Evolutionary conservation across 2,888 invertebrate genomes (phyloP), one percentile per base, ranked within the genome.

Genomic region (Scaptodrosophila latifasciaeformis): DNA sequence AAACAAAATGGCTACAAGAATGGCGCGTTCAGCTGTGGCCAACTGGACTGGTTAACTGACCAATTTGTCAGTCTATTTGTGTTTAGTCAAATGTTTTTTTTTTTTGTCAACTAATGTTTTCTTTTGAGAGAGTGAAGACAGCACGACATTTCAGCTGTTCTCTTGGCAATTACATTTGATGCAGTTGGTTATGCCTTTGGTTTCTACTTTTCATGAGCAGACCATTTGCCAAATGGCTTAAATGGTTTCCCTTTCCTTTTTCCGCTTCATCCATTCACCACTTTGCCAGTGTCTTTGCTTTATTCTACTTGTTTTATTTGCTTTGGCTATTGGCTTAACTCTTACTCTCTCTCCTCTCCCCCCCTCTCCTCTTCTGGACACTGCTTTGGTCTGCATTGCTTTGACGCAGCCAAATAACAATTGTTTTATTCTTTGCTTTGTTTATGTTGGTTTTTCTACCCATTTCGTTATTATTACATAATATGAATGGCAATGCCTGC

Each of bases 71-170:
- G 56, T 40, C 76, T 62, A 42, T 42, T 24, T n/a, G 21, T 34
- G 65, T 59, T 68, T 68, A 68, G 69, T 59, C 60, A 76, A 79
- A 79, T 68, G 61, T 43, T 58, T 18, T 9, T 19, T 45, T 53
- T 35, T 44, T 47, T 59, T 54, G 59, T 61, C 7, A 10, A 42
- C 15, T 49, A 52, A 52, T 21, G 34, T 34, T 34, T 34, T 34
- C 12, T 10, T 10, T 10, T 34, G 4, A 4, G n/a, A 34, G 2
- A 17, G 10, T 37, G 10, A 3, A 37, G 37, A 3, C 2, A 15
- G 10, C 31, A 37, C 15, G 27, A 39, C 55, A 50, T 49, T 52
- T 58, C 46, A 71, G 65, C 76, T 62, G 65, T 68, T 79, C 78
- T 70, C n/a, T 45, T 10, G 37, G 49, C 60, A 68, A 68, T 68